Evolutionary conservation across 2,888 invertebrate genomes (phyloP), one percentile per base, ranked within the genome.

Genomic region (Theodoxus fluviatilis): DNA sequence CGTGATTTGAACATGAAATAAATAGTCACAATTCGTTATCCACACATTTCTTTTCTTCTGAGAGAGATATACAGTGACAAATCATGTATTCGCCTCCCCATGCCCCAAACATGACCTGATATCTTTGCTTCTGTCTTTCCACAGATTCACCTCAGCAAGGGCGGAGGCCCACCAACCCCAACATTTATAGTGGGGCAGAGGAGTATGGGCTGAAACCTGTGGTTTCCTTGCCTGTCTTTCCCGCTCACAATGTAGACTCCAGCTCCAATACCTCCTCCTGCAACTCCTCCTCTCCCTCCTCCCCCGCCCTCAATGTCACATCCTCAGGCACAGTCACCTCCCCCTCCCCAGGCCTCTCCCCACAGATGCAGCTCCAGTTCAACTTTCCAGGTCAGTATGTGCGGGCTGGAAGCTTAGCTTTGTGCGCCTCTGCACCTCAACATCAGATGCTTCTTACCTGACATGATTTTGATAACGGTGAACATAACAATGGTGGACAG

Each of bases 231-330:
- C 78, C 79, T 2, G 70, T 57, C 40, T 73, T 80, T 37, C 74
- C 68, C 9, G 68, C 75, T 55, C 73, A 71, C 33, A 63, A 73
- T 37, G 80, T 77, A 15, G 85, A 84, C 74, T 85, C 85, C 37
- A 94, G 95, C 87, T 96, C 96, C 55, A 95, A 94, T 86, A 94
- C 95, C 69, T 96, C 96, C 69, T 96, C 96, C 87, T 96, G 96
- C 89, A 96, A 96, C 89, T 96, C 95, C 86, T 96, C 96, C 71
- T 95, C 96, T 74, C 96, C 97, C 74, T 96, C 96, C 79, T 96
- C 95, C 84, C 97, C 98, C 66, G 96, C 95, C 79, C 89, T 88
- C 61, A 82, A 92, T 80, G 79, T 80, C 70, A 77, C 82, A 63
- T 79, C 82, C 25, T 83, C 90, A 89, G 83, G 89, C 88, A 84